phyloP scores from a whole-genome alignment of 2,113 vertebrate genomes.

The Phrynosoma platyrhinos region DNA sequence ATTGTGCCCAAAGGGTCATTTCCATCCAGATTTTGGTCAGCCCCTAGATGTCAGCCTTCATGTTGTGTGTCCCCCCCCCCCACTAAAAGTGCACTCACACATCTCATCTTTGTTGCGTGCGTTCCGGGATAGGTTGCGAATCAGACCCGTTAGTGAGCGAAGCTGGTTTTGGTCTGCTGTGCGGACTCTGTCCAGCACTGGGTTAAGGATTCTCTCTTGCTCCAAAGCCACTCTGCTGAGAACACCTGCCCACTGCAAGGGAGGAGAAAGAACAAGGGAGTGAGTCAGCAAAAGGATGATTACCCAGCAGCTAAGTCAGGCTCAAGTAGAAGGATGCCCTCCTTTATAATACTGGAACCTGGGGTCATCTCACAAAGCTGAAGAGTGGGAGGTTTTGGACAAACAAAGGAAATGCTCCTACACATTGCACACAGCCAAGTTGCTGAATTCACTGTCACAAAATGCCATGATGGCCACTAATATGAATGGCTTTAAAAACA shows the following conservation, averaged over 20 bases:
- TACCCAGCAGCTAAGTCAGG: background rate
- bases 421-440: too few relatives aligned
- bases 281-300: background rate
- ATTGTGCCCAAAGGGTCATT: background rate
- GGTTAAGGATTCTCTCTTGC: slow-evolving; percentile 91
- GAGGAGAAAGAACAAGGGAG: background rate
- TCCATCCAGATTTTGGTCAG: background rate
- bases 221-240: slow-evolving; percentile 89
- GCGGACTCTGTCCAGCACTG: slow-evolving; percentile 88
- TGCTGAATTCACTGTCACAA: background rate
- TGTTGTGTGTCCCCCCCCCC: background rate
- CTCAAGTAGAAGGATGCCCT: too few relatives aligned
- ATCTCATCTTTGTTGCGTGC: slow-evolving; percentile 89
- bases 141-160: slow-evolving; percentile 89
- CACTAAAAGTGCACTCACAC: slow-evolving; percentile 79
- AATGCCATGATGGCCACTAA: background rate
- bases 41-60: background rate
- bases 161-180: slow-evolving; percentile 86
- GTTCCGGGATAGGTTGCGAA: slow-evolving; percentile 90
- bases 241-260: slow-evolving; percentile 87
- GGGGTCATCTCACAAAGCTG: too few relatives aligned
- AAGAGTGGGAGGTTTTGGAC: too few relatives aligned
- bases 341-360: too few relatives aligned
- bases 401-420: too few relatives aligned
- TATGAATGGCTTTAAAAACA: background rate